A percentile compares a stretch with the other conserved stretches of the same genome.
phyloP scores from a whole-genome alignment of 2,113 vertebrate species.

The Vulpes ferrilata region DNA sequence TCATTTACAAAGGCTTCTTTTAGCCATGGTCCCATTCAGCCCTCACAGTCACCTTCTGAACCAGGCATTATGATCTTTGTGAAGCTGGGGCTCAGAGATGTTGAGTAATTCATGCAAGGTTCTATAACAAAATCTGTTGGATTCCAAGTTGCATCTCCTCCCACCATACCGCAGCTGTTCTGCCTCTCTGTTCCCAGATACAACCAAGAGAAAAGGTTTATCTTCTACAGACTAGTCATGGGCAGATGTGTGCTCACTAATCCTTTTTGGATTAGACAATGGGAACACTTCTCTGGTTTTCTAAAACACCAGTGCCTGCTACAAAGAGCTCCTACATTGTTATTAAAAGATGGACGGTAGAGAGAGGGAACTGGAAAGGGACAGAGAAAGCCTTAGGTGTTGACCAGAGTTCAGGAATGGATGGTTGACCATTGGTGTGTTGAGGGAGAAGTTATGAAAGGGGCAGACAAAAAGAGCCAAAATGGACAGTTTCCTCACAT shows the following conservation, averaged over 20 bases:
- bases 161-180: background rate
- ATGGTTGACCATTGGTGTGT: background rate
- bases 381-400: background rate
- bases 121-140: background rate
- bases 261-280: constrained; percentile 8
- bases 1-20: background rate
- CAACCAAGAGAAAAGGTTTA: background rate
- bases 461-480: background rate
- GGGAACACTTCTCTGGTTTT: background rate
- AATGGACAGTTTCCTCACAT: background rate
- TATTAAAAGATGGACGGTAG: background rate
- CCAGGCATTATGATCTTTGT: background rate
- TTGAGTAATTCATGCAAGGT: background rate
- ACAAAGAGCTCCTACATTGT: background rate
- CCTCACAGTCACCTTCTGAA: background rate
- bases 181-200: background rate
- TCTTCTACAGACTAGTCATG: background rate
- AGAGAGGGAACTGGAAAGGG: background rate
- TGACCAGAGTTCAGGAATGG: background rate
- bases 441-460: background rate
- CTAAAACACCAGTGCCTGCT: background rate
- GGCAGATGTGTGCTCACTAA: background rate
- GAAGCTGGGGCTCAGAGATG: background rate
- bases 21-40: background rate
- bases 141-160: background rate